These are phyloP conservation scores for Dromas ardeola DNA, from an alignment of 2,113 vertebrate genomes.

Conservation along the genomic window DNA sequence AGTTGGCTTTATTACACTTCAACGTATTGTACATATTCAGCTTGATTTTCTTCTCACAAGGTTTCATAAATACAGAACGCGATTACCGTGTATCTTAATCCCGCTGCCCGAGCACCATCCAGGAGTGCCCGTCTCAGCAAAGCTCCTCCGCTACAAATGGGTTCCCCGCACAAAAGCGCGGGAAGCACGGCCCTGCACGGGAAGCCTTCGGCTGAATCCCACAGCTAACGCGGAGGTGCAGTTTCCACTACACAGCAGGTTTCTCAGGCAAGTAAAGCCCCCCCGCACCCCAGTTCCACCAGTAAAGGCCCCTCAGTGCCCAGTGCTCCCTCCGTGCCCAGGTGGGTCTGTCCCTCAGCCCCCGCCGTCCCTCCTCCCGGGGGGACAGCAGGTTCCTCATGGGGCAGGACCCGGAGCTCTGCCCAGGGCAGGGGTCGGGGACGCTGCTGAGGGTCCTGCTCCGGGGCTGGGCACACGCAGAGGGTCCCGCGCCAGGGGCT, in stretches of 20 bases:
- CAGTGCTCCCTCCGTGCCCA: not conserved
- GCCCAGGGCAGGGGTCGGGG: accelerated
- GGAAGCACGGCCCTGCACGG: not conserved
- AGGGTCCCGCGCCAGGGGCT: not conserved
- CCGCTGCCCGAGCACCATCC: not conserved
- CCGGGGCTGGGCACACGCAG: not conserved
- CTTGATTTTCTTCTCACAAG: not conserved
- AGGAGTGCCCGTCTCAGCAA: accelerated
- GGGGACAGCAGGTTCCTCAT: too few relatives aligned
- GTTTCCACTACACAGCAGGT: not conserved
- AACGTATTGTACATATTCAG: not conserved
- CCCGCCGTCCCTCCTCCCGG: accelerated
- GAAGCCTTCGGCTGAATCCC: not conserved
- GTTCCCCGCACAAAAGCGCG: accelerated
- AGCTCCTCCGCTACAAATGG: too few relatives aligned
- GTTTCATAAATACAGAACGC: not conserved
- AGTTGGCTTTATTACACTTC: not conserved
- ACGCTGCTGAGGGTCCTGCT: not conserved
- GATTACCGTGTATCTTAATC: accelerated
- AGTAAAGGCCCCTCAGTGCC: not conserved
- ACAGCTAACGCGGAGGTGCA: accelerated
- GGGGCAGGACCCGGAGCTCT: not conserved
- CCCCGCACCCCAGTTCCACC: not conserved
- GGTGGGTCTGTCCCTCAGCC: not conserved
- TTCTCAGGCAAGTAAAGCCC: not conserved